Percentiles rank a stretch among this genome's conserved stretches.
Evolutionary conservation across 2,797 vertebrate genomes (phyloP).

Genomic region (Heteromormyrus szaboi): DNA sequence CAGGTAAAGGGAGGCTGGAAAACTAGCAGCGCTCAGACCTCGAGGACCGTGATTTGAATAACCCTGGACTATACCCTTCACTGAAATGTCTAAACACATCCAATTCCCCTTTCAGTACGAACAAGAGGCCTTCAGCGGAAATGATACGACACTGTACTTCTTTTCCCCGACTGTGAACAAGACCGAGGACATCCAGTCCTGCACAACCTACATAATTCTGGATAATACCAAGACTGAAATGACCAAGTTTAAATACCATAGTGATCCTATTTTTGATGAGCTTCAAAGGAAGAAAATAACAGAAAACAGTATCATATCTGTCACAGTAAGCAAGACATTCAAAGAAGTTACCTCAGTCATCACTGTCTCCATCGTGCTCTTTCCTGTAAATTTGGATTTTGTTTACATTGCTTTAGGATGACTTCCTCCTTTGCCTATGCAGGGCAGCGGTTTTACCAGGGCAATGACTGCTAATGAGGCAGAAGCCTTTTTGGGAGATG

Average conservation of each 20-base stretch:
- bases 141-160: slow-evolving; percentile 76
- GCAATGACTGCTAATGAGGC: slow-evolving; percentile 92
- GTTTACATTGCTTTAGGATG: neutral
- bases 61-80: neutral
- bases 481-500: slow-evolving; percentile 83
- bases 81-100: neutral
- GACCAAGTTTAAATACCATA: slow-evolving; percentile 72
- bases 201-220: slow-evolving; percentile 68
- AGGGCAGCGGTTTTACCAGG: slow-evolving; percentile 87
- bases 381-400: neutral
- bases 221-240: slow-evolving; percentile 70
- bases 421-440: neutral
- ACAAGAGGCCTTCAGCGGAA: slow-evolving; percentile 56
- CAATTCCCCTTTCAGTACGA: slow-evolving; percentile 35
- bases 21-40: too few species aligned
- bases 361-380: neutral
- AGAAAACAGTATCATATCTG: slow-evolving; percentile 62
- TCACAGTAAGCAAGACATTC: slow-evolving; percentile 52
- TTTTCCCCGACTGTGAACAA: slow-evolving; percentile 65
- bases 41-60: too few species aligned
- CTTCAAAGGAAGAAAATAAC: slow-evolving; percentile 77
- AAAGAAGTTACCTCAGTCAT: neutral
- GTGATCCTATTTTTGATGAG: slow-evolving; percentile 74
- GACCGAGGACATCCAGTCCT: slow-evolving; percentile 59
- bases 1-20: too few species aligned